phyloP scores from a whole-genome alignment of 2,113 vertebrate species.

The Egretta garzetta region DNA sequence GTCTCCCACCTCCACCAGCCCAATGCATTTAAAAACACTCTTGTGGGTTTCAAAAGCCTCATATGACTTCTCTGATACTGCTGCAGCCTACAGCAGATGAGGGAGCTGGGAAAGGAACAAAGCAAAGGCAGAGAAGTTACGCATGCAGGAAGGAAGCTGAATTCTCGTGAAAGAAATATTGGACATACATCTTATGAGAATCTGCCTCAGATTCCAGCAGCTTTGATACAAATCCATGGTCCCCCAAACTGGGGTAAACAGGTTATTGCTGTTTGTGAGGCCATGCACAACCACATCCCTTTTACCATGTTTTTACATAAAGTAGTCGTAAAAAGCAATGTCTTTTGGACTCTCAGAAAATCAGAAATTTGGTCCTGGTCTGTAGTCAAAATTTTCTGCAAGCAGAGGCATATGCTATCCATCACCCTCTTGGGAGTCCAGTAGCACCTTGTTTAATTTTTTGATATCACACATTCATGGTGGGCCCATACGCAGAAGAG shows the following conservation, averaged over 20 bases:
- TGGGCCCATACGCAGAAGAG: not conserved
- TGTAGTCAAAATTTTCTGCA: not conserved
- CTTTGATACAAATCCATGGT: not conserved
- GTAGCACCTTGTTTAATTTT: not conserved
- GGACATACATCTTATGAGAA: not conserved
- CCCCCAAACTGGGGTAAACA: not conserved
- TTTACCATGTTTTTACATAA: not conserved
- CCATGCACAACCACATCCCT: not conserved
- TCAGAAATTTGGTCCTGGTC: not conserved
- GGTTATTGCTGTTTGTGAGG: not conserved
- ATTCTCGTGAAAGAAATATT: not conserved
- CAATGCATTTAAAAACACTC: not conserved
- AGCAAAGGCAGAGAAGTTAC: not conserved
- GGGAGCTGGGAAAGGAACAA: not conserved
- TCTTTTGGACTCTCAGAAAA: not conserved
- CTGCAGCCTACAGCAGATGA: not conserved
- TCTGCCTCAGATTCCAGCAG: not conserved
- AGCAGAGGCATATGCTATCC: not conserved
- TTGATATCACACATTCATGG: not conserved
- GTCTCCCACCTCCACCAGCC: not conserved
- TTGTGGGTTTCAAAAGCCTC: not conserved
- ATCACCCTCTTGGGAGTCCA: not conserved
- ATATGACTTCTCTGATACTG: not conserved
- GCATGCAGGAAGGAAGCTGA: not conserved
- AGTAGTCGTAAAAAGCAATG: not conserved